Evolutionary conservation across 1,140 invertebrate species (phyloP).

Genomic region (Pogonus chalceus): DNA sequence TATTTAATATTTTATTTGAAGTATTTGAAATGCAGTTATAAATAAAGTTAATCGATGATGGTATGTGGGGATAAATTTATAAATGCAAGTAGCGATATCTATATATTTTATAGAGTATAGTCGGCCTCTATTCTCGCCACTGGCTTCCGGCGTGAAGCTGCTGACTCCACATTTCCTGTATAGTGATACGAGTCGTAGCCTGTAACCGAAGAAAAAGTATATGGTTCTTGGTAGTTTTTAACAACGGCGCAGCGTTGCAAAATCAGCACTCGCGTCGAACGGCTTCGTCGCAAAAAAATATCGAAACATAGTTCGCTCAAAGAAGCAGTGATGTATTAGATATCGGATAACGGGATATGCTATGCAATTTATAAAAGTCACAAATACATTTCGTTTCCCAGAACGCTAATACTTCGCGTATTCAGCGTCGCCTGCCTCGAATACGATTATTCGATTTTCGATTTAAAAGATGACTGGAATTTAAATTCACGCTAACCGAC

Average conservation of each 20-base stretch:
- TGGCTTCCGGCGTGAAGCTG: background rate
- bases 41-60: too few relatives aligned
- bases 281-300: background rate
- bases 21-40: too few relatives aligned
- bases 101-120: too few relatives aligned
- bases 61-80: too few relatives aligned
- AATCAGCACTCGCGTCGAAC: background rate
- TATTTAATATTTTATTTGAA: too few relatives aligned
- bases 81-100: too few relatives aligned
- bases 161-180: background rate
- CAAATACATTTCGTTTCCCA: background rate
- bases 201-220: background rate
- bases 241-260: background rate
- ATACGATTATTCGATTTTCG: background rate
- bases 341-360: background rate
- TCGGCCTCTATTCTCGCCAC: too few relatives aligned
- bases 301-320: background rate
- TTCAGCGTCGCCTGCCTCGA: background rate
- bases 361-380: background rate
- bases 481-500: background rate
- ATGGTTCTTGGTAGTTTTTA: background rate
- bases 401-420: background rate
- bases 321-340: background rate
- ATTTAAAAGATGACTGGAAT: background rate
- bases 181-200: background rate